Conservation (phyloP, 1,140 invertebrate genomes). For the Branchinecta lynchi region DNA sequence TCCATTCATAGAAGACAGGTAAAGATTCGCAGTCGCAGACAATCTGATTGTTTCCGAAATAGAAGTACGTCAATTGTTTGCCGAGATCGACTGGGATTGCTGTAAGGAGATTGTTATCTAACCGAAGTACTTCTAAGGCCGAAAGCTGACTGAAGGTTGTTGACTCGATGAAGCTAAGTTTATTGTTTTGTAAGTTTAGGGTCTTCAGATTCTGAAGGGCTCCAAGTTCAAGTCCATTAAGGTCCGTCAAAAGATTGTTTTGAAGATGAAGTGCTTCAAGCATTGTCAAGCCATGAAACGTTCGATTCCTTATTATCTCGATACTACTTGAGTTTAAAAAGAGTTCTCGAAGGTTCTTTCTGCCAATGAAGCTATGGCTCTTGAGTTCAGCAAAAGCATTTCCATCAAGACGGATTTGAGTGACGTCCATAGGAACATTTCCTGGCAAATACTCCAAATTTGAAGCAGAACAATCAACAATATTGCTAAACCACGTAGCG, state of each 20-base stretch:
- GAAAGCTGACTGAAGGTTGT: conserved; percentile 56
- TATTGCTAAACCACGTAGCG: conserved; percentile 78
- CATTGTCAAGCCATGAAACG: conserved; percentile 70
- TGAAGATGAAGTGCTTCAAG: conserved; percentile 67
- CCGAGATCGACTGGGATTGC: conserved; percentile 73
- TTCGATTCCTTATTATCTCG: conserved; percentile 72
- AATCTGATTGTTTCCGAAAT: conserved; percentile 66
- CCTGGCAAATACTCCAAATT: conserved; percentile 48
- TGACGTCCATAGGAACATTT: conserved; percentile 81
- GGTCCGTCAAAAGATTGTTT: conserved; percentile 57
- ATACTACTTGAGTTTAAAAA: conserved; percentile 72
- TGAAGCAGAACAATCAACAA: conserved; percentile 71
- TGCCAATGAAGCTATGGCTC: conserved; percentile 76
- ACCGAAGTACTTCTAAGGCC: conserved; percentile 57
- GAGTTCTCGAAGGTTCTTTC: conserved; percentile 69
- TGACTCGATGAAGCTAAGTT: conserved; percentile 58
- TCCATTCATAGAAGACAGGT: conserved; percentile 65
- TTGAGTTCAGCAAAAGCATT: conserved; percentile 67
- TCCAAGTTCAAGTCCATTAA: conserved; percentile 80
- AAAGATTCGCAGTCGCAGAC: conserved; percentile 77
- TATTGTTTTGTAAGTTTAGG: conserved; percentile 72
- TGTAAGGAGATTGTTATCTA: conserved; percentile 67
- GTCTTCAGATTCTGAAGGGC: conserved; percentile 60
- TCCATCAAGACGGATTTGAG: conserved; percentile 76
- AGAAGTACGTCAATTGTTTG: conserved; percentile 48